Conservation (phyloP, 2,888 invertebrate species). For the Drosophila heteroneura region DNA sequence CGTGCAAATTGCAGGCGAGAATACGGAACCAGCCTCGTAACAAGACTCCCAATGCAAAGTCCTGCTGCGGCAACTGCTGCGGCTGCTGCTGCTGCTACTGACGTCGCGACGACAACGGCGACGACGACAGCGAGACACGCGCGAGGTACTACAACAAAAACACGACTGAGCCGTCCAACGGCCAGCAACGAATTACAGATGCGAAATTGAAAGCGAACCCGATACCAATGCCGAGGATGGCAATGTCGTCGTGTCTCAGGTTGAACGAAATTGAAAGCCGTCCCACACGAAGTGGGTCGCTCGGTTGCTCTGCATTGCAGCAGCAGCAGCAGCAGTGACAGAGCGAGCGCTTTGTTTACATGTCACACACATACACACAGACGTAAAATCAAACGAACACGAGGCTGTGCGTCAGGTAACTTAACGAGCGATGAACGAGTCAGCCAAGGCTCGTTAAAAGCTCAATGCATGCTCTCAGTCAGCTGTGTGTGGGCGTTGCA, state of each 20-base stretch:
- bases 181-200: conserved; percentile 73
- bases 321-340: conserved; percentile 29
- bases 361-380: conserved; percentile 16
- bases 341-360: conserved; percentile 48
- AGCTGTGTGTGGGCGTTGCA: conserved; percentile 61
- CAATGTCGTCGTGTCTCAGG: conserved; percentile 39
- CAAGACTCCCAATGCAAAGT: conserved; percentile 50
- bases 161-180: conserved; percentile 80
- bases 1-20: conserved; percentile 62
- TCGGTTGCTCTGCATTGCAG: conserved; percentile 64
- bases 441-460: conserved; percentile 39
- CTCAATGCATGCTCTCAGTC: conserved; percentile 40
- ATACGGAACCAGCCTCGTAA: conserved; percentile 44
- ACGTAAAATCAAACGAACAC: neutral
- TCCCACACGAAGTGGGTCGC: conserved; percentile 62
- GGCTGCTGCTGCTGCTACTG: conserved; percentile 39
- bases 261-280: conserved; percentile 76
- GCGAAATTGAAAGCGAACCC: conserved; percentile 73
- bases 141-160: conserved; percentile 82
- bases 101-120: conserved; percentile 43
- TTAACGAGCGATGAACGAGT: conserved; percentile 28
- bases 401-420: conserved; percentile 26
- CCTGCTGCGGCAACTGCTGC: conserved; percentile 48
- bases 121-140: conserved; percentile 72
- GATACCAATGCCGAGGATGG: conserved; percentile 34